Evolutionary conservation across 2,797 vertebrate species (phyloP).

Genomic region (Pangasius larnaudii): DNA sequence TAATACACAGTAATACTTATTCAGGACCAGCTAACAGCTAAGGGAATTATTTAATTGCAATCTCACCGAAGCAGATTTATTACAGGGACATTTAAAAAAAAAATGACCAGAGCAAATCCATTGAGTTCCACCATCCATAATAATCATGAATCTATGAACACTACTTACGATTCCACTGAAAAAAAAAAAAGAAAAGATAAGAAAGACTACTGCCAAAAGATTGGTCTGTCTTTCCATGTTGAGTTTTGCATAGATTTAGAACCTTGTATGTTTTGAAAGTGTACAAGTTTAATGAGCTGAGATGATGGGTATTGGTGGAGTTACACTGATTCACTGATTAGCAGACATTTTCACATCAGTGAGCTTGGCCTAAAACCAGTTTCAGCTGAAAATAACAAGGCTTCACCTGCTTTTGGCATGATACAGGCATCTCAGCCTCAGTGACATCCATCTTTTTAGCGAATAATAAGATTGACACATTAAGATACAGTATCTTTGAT

Average conservation of each 20-base stretch:
- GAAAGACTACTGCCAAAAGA: neutral
- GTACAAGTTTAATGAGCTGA: constrained; percentile 7
- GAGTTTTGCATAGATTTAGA: neutral
- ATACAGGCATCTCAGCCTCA: neutral
- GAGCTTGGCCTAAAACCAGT: neutral
- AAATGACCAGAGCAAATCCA: neutral
- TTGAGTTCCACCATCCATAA: neutral
- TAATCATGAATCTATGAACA: neutral
- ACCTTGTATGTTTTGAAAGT: neutral
- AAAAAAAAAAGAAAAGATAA: neutral
- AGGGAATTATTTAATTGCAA: constrained; percentile 10
- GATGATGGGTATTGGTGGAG: neutral
- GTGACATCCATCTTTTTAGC: neutral
- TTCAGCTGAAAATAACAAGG: constrained; percentile 1
- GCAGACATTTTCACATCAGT: neutral
- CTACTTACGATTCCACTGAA: neutral
- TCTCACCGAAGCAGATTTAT: neutral
- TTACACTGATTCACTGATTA: neutral
- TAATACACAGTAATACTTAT: constrained; percentile 9
- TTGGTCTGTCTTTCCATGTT: neutral
- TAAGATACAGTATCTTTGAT: neutral
- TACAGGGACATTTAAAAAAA: neutral
- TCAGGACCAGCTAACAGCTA: constrained; percentile 2
- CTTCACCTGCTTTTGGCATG: neutral
- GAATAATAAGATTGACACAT: neutral